Evolutionary conservation across 1,140 invertebrate genomes (phyloP).

Genomic region (Adoxophyes honmai): DNA sequence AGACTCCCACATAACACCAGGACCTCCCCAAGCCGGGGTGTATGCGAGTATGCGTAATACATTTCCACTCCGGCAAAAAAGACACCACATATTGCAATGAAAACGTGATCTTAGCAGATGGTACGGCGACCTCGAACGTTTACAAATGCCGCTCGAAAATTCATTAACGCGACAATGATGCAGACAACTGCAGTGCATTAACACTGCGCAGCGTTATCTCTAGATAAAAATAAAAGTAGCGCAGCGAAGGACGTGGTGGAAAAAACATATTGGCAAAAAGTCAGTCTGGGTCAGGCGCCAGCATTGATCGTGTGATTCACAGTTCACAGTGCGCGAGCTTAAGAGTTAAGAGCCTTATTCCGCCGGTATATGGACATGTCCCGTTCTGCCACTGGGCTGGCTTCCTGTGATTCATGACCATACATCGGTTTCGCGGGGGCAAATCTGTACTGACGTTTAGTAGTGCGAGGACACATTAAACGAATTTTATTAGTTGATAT

Average conservation of each 20-base stretch:
- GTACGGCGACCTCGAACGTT: not conserved
- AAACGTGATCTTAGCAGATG: conserved; percentile 14
- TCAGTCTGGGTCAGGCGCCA: conserved; percentile 59
- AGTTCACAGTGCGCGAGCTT: conserved; percentile 24
- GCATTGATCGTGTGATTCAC: conserved; percentile 57
- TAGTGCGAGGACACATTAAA: too few species aligned
- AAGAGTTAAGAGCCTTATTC: conserved; percentile 47
- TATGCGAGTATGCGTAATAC: too few species aligned
- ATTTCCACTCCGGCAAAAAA: too few species aligned
- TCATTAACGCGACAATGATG: too few species aligned
- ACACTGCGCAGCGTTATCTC: not conserved
- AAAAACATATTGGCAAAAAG: conserved; percentile 27
- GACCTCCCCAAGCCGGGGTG: too few species aligned
- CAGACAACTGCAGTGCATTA: too few species aligned
- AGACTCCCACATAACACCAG: too few species aligned
- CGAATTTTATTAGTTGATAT: too few species aligned
- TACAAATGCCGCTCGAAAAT: too few species aligned
- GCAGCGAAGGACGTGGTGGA: conserved; percentile 20
- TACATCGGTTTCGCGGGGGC: too few species aligned
- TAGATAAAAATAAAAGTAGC: conserved; percentile 25
- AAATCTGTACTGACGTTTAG: too few species aligned
- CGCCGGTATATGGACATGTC: conserved; percentile 56
- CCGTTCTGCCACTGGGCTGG: conserved; percentile 57
- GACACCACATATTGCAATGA: too few species aligned
- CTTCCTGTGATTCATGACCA: conserved; percentile 74